Conservation (phyloP, 2,113 vertebrate genomes). For the Pomatorhinus ruficollis region DNA sequence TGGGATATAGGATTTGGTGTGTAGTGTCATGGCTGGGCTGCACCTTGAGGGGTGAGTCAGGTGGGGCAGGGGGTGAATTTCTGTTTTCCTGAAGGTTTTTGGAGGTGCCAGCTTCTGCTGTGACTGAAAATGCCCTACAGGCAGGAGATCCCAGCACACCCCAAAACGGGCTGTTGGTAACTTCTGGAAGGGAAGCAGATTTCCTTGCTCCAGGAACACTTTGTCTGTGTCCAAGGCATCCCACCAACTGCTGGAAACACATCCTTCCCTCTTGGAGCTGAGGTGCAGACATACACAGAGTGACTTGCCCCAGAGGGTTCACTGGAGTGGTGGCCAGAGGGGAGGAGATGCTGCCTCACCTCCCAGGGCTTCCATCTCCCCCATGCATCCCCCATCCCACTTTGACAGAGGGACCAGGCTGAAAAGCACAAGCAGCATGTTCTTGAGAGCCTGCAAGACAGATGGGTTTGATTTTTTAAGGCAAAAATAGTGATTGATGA, state of each 20-base stretch:
- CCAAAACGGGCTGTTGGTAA: not conserved
- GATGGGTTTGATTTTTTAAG: conserved; percentile 43
- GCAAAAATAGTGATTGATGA: conserved; percentile 56
- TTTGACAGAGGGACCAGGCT: not conserved
- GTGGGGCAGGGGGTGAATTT: not conserved
- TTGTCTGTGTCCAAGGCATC: not conserved
- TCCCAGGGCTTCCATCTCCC: not conserved
- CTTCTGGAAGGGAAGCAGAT: not conserved
- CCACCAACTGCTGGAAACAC: not conserved
- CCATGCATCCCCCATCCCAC: not conserved
- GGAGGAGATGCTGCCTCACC: not conserved
- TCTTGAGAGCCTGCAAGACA: not conserved
- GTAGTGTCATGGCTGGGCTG: not conserved
- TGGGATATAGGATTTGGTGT: rapidly evolving
- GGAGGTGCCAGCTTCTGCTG: not conserved
- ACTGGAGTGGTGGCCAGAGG: rapidly evolving
- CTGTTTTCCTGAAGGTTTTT: not conserved
- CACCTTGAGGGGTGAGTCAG: not conserved
- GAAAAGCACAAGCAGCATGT: not conserved
- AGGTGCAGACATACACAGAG: rapidly evolving
- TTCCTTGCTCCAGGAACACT: not conserved
- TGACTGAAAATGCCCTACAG: not conserved
- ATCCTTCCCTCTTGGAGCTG: not conserved
- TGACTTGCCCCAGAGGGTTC: not conserved
- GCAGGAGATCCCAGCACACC: not conserved